Conservation (phyloP, 1,140 invertebrate genomes). For the Ceratitis capitata region DNA sequence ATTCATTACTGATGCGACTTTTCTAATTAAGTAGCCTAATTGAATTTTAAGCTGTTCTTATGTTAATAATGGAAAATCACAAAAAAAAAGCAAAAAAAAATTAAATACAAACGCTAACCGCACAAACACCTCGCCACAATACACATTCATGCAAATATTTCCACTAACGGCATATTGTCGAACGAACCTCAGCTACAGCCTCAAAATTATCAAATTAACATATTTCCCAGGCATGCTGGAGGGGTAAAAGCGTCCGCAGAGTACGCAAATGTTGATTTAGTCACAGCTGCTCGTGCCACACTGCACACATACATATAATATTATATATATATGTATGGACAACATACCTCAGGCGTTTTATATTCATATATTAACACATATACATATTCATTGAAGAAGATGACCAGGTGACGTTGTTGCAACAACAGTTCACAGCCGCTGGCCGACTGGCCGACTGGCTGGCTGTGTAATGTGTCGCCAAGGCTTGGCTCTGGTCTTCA, state of each 20-base stretch:
- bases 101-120: neutral
- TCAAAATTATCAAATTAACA: neutral
- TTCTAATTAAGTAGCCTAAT: neutral
- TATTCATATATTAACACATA: too few relatives aligned
- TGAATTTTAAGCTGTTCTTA: slow-evolving; percentile 25
- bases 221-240: neutral
- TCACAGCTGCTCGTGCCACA: neutral
- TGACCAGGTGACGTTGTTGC: neutral
- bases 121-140: neutral
- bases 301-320: neutral
- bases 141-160: neutral
- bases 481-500: too few relatives aligned
- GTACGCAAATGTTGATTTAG: slow-evolving; percentile 14
- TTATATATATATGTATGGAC: neutral
- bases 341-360: too few relatives aligned
- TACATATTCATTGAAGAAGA: too few relatives aligned
- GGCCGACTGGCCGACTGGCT: neutral
- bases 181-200: neutral
- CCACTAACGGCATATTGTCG: neutral
- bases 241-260: neutral
- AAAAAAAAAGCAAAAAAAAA: neutral
- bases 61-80: neutral
- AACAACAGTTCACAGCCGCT: neutral
- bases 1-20: neutral
- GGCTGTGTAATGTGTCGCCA: neutral